phyloP scores from a whole-genome alignment of 2,797 vertebrate genomes.

The Cirrhinus mrigala region DNA sequence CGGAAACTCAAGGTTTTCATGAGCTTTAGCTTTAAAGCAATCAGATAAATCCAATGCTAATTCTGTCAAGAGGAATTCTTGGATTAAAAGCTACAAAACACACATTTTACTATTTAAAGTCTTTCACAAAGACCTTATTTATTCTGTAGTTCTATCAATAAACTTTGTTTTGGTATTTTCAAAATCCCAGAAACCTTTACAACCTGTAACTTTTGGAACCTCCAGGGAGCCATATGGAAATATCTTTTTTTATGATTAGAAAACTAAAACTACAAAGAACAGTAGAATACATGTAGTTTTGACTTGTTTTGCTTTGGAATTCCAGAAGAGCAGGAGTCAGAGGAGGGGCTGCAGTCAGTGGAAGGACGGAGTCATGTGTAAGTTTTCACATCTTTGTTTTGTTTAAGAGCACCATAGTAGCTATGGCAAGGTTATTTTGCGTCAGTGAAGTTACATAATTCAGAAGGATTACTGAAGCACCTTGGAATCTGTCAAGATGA shows the following conservation, averaged over 20 bases:
- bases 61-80: neutral
- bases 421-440: neutral
- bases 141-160: neutral
- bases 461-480: neutral
- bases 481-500: neutral
- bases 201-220: neutral
- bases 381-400: constrained; percentile 57
- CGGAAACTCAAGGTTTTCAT: neutral
- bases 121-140: neutral
- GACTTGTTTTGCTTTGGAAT: constrained; percentile 20
- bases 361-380: constrained; percentile 81
- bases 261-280: neutral
- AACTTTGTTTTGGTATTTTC: neutral
- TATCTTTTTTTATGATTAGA: neutral
- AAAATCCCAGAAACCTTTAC: neutral
- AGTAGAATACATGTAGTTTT: neutral
- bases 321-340: constrained; percentile 76
- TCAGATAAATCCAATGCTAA: neutral
- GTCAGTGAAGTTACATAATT: constrained; percentile 1
- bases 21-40: neutral
- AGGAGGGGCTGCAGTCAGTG: constrained; percentile 74
- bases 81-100: neutral
- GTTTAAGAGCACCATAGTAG: neutral
- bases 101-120: neutral
- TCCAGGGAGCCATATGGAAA: neutral